phyloP scores from a whole-genome alignment of 2,113 vertebrate genomes.

The Tauraco erythrolophus region DNA sequence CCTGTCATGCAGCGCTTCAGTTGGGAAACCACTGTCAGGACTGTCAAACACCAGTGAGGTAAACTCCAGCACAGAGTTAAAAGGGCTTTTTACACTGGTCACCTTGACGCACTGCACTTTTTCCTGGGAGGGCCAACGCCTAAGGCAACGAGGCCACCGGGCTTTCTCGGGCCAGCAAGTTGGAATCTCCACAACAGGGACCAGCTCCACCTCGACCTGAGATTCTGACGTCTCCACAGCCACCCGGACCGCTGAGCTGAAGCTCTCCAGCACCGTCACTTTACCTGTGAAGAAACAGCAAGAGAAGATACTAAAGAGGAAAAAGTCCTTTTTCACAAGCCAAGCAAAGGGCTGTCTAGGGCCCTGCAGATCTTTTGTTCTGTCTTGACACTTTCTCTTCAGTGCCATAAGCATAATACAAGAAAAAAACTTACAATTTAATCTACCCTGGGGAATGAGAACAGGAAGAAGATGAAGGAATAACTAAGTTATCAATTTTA shows the following conservation, averaged over 20 bases:
- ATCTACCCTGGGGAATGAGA: background rate
- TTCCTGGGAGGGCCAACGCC: conserved; percentile 79
- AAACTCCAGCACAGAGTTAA: background rate
- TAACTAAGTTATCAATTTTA: background rate
- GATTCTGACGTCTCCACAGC: conserved; percentile 79
- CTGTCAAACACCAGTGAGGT: background rate
- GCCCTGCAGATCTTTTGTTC: background rate
- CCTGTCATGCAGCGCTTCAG: background rate
- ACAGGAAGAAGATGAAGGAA: background rate
- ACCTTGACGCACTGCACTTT: conserved; percentile 83
- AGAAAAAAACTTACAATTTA: background rate
- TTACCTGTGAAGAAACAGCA: conserved; percentile 64
- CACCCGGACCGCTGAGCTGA: conserved; percentile 69
- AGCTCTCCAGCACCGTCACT: conserved; percentile 74
- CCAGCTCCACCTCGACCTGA: conserved; percentile 82
- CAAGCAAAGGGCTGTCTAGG: background rate
- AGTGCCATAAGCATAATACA: background rate
- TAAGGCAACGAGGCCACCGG: conserved; percentile 80
- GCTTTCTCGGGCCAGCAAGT: conserved; percentile 80
- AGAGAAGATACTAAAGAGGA: background rate
- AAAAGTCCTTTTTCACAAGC: background rate
- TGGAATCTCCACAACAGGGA: conserved; percentile 81
- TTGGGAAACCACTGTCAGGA: background rate
- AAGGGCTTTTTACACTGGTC: background rate
- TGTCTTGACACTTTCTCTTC: background rate